phyloP scores from a whole-genome alignment of 2,113 vertebrate genomes.

The Coregonus clupeaformis region DNA sequence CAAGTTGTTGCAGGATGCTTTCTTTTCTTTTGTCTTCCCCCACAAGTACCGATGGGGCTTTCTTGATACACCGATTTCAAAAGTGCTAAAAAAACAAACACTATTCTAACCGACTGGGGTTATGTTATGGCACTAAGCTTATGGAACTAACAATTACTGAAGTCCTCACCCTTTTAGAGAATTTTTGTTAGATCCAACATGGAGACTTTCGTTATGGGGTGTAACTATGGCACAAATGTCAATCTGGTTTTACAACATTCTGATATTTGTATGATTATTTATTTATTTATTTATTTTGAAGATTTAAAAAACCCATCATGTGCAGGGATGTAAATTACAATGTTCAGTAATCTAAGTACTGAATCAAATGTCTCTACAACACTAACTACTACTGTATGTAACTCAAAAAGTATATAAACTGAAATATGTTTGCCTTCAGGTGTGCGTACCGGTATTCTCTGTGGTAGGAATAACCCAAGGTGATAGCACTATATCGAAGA shows the following conservation, averaged over 20 bases:
- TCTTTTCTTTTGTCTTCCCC: constrained; percentile 13
- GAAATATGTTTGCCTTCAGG: constrained; percentile 23
- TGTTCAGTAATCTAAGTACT: constrained; percentile 55
- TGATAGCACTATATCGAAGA: constrained; percentile 44
- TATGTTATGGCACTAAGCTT: not conserved
- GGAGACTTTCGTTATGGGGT: constrained; percentile 24
- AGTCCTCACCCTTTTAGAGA: constrained; percentile 31
- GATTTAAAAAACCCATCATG: constrained; percentile 57
- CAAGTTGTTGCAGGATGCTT: constrained; percentile 22
- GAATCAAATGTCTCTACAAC: constrained; percentile 48
- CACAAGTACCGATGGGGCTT: not conserved
- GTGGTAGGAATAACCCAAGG: constrained; percentile 30
- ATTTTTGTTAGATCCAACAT: constrained; percentile 23
- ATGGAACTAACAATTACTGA: constrained; percentile 15
- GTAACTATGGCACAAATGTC: constrained; percentile 10
- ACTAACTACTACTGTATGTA: constrained; percentile 59
- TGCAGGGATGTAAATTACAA: constrained; percentile 76
- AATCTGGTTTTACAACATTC: constrained; percentile 63
- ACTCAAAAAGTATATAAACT: constrained; percentile 51
- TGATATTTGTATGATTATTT: constrained; percentile 78
- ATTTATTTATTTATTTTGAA: constrained; percentile 71
- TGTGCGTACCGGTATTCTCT: constrained; percentile 20
- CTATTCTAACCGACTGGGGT: constrained; percentile 12
- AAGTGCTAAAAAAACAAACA: not conserved
- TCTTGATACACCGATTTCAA: constrained; percentile 2